A percentile compares a stretch with the other conserved stretches of the same genome.
Evolutionary conservation across 2,113 vertebrate genomes (phyloP).

Genomic region (Erythrolamprus reginae): DNA sequence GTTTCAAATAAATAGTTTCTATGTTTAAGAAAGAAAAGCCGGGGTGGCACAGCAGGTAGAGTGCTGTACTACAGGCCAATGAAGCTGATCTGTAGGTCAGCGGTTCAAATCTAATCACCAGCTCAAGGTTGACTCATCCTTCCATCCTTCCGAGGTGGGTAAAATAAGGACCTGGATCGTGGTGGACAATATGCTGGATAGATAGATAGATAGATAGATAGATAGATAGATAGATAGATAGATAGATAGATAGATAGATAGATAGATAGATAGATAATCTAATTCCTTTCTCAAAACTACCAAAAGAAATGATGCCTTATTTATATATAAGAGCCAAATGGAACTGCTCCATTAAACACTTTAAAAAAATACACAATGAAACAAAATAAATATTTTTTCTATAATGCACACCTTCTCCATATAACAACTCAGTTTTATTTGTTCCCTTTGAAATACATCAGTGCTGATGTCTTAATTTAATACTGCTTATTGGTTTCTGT

Average conservation of each 20-base stretch:
- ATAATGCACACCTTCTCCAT: not conserved
- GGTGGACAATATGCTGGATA: too few relatives aligned
- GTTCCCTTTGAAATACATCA: not conserved
- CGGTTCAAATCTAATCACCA: too few relatives aligned
- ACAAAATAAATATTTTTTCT: not conserved
- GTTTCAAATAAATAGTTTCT: not conserved
- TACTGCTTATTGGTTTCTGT: slow-evolving; percentile 7
- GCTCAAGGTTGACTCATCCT: too few relatives aligned
- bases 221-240: too few relatives aligned
- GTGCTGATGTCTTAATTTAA: slow-evolving; percentile 14
- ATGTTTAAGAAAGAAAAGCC: not conserved
- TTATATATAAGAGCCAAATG: not conserved
- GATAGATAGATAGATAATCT: too few relatives aligned
- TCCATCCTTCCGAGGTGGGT: too few relatives aligned
- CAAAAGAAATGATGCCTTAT: not conserved
- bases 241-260: too few relatives aligned
- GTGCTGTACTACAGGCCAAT: too few relatives aligned
- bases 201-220: too few relatives aligned
- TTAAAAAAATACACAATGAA: not conserved
- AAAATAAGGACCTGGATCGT: too few relatives aligned
- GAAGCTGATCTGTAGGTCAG: too few relatives aligned
- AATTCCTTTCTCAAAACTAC: not conserved
- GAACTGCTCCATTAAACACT: not conserved
- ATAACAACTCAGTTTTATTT: not conserved
- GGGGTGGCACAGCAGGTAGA: too few relatives aligned